A percentile compares a stretch with the other conserved stretches of the same genome.
These are phyloP conservation scores for Diabrotica virgifera DNA, from an alignment of 1,140 invertebrate species.

Conservation along the genomic window DNA sequence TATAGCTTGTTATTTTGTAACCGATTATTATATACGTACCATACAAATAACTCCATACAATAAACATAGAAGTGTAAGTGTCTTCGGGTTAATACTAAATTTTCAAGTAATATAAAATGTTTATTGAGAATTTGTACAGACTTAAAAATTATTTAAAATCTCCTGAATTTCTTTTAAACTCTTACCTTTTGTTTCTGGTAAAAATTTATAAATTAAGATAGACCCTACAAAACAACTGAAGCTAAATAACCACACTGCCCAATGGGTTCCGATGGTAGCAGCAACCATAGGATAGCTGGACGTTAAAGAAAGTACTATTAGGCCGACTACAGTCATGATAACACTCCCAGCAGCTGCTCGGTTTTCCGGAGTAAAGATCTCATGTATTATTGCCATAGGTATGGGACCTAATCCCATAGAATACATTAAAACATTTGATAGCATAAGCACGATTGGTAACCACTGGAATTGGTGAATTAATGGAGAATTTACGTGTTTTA, in stretches of 20 bases:
- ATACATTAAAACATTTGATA: neutral
- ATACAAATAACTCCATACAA: too few species aligned
- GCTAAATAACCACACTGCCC: neutral
- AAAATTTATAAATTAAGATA: neutral
- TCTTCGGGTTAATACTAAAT: too few species aligned
- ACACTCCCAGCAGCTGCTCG: neutral
- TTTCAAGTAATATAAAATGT: neutral
- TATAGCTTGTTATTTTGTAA: too few species aligned
- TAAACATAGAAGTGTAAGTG: too few species aligned
- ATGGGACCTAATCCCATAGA: neutral
- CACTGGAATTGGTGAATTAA: conserved; percentile 55
- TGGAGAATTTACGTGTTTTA: conserved; percentile 48
- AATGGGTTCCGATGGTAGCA: neutral
- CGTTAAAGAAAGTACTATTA: neutral
- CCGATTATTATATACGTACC: too few species aligned
- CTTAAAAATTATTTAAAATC: neutral
- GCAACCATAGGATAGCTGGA: neutral
- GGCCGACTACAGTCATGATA: neutral
- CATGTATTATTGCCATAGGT: conserved; percentile 63
- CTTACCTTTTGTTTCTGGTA: neutral
- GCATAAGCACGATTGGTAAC: conserved; percentile 56
- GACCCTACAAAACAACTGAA: neutral
- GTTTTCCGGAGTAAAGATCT: conserved; percentile 65
- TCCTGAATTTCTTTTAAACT: neutral
- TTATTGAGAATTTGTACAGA: neutral